Evolutionary conservation across 2,113 vertebrate species (phyloP).

Genomic region (Atrichornis clamosus): DNA sequence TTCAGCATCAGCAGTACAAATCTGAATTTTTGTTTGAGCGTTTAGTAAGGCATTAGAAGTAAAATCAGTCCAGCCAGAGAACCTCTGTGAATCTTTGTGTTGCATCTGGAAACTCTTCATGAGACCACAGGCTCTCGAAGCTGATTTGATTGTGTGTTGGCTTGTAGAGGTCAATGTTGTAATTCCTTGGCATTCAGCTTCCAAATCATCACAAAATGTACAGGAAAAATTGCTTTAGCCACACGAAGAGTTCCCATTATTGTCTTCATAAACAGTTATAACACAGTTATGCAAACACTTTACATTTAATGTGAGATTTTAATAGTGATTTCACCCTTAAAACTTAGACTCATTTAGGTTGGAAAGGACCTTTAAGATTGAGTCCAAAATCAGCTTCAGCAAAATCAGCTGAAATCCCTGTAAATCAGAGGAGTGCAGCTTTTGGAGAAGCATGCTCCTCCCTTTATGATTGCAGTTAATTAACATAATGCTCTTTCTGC

Average conservation of each 20-base stretch:
- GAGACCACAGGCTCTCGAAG: background rate
- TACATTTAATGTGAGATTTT: background rate
- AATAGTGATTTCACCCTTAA: background rate
- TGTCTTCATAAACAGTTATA: background rate
- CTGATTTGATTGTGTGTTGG: background rate
- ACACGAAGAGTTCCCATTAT: background rate
- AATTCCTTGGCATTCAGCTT: background rate
- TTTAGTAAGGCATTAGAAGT: background rate
- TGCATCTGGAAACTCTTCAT: background rate
- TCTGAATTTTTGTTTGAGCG: background rate
- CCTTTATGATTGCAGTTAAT: constrained; percentile 22
- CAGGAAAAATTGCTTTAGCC: background rate
- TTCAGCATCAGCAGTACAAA: background rate
- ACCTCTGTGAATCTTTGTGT: background rate
- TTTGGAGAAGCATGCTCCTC: background rate
- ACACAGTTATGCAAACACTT: background rate
- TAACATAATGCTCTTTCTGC: constrained; percentile 17
- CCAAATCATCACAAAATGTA: background rate
- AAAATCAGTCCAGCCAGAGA: background rate
- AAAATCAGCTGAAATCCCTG: constrained; percentile 39
- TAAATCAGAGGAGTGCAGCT: background rate
- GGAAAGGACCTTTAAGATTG: background rate
- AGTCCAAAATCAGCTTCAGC: background rate
- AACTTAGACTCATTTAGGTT: background rate
- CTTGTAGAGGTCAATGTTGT: background rate